Evolutionary conservation across 2,113 vertebrate genomes (phyloP), one percentile per base, ranked within the genome.

Genomic region (Thalassarche chlororhynchos): DNA sequence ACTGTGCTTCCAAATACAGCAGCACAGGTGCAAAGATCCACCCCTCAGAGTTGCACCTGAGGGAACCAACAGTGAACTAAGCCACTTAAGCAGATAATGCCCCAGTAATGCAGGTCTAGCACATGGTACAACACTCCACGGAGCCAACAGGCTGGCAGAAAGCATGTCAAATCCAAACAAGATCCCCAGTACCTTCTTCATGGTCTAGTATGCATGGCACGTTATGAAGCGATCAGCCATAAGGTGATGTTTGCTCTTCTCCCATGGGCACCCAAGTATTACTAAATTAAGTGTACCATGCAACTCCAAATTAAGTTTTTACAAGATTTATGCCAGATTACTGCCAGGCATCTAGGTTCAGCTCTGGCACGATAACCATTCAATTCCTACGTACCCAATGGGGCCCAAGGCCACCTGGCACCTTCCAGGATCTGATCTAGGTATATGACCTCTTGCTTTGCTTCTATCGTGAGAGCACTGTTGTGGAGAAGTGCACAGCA

Each of bases 201-300:
- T 36, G 51, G 36, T 65, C 78, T 70, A 51, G 29, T 17, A 77
- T 14, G 32, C 34, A 44, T 1, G 12, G 38, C n/a, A 80, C 0
- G 0, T 32, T 40, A 61, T 2, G 12, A 70, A 94, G 62, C 3
- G 0, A 71, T 52, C 23, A 24, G 72, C 40, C 5, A 0, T 2
- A 25, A 9, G 21, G 20, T 55, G 29, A 29, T 58, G 20, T 51
- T 60, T 46, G 77, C 21, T 84, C 19, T 84, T 71, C 36, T 60
- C 34, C 25, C 44, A 24, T 34, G 17, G 66, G 47, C 28, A 76
- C 21, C 18, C 36, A 71, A 8, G 8, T 47, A 91, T 51, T 71
- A 70, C 52, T 36, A 84, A 65, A 44, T 58, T 79, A 84, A 74
- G 29, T 1, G 1, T n/a, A 66, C 20, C 12, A 26, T 20, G 12